These are phyloP conservation scores for Neodiprion pinetum DNA, from an alignment of 1,140 invertebrate genomes.

Conservation along the genomic window DNA sequence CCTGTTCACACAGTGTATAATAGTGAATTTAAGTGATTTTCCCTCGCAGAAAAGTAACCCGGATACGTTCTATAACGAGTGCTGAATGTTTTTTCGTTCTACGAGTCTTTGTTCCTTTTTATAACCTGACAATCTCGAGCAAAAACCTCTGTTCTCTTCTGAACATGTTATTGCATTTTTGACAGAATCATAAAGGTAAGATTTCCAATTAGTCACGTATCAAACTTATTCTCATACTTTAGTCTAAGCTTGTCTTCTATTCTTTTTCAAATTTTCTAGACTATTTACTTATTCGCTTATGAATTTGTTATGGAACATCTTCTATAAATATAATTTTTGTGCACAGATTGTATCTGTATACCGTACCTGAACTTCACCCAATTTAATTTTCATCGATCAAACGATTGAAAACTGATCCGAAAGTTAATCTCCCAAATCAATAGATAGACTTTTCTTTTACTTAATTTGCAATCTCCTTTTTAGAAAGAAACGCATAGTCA, in stretches of 20 bases:
- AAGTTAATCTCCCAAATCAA: not conserved
- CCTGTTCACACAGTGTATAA: conserved; percentile 2
- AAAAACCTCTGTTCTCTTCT: conserved; percentile 12
- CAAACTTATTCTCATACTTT: not conserved
- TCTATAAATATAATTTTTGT: conserved; percentile 1
- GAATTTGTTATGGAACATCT: not conserved
- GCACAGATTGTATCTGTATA: conserved; percentile 17
- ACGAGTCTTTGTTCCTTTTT: conserved; percentile 30
- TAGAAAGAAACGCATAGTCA: not conserved
- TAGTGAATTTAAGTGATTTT: conserved; percentile 3
- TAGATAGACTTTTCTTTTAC: not conserved
- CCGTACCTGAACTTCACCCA: too few species aligned
- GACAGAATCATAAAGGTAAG: conserved; percentile 34
- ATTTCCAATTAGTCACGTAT: conserved; percentile 18
- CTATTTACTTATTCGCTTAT: not conserved
- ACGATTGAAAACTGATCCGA: too few species aligned
- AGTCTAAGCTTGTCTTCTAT: not conserved
- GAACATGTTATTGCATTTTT: conserved; percentile 42
- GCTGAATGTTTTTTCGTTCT: conserved; percentile 22
- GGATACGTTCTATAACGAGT: not conserved
- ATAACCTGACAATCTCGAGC: conserved; percentile 41
- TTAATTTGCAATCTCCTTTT: conserved; percentile 11
- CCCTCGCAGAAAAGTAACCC: conserved; percentile 5
- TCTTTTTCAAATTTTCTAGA: not conserved
- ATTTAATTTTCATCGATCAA: too few species aligned